Percentiles rank a stretch among this genome's conserved stretches.
Evolutionary conservation across 1,140 invertebrate genomes (phyloP).

Genomic region (Apolygus lucorum): DNA sequence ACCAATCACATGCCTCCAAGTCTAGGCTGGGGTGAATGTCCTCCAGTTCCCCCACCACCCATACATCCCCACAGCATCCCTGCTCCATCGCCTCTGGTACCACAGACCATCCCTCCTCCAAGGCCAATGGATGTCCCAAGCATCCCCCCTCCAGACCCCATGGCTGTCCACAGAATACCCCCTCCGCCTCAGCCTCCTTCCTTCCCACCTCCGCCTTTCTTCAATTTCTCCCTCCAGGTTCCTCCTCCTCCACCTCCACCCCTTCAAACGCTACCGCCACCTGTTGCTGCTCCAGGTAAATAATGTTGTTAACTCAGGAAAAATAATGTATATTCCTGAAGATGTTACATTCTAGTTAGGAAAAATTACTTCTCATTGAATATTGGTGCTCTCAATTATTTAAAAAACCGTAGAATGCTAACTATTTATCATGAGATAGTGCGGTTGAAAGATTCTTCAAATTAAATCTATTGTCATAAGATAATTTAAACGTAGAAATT

Average conservation of each 20-base stretch:
- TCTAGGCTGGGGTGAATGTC: background rate
- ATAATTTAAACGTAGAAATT: too few relatives aligned
- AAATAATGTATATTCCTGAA: too few relatives aligned
- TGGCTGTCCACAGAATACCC: slow-evolving; percentile 38
- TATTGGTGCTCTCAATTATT: too few relatives aligned
- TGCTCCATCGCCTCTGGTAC: slow-evolving; percentile 35
- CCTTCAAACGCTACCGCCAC: too few relatives aligned
- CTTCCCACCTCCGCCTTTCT: slow-evolving; percentile 36
- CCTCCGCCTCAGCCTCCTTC: slow-evolving; percentile 35
- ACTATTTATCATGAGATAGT: too few relatives aligned
- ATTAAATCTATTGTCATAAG: too few relatives aligned
- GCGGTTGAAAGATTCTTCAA: too few relatives aligned
- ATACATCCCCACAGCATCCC: slow-evolving; percentile 26
- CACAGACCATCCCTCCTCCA: slow-evolving; percentile 41
- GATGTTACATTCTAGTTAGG: too few relatives aligned
- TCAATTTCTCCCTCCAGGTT: slow-evolving; percentile 35
- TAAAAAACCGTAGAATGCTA: too few relatives aligned
- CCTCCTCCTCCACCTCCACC: slow-evolving; percentile 36
- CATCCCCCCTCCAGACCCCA: slow-evolving; percentile 42
- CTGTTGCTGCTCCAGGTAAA: too few relatives aligned
- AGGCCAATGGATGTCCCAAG: slow-evolving; percentile 44
- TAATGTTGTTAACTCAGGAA: too few relatives aligned
- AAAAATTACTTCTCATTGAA: too few relatives aligned
- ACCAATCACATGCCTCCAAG: background rate
- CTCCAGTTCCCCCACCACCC: slow-evolving; percentile 7